These are phyloP conservation scores for Bursaphelenchus mucronatus DNA, from an alignment of 1,140 invertebrate species.

Conservation along the genomic window DNA sequence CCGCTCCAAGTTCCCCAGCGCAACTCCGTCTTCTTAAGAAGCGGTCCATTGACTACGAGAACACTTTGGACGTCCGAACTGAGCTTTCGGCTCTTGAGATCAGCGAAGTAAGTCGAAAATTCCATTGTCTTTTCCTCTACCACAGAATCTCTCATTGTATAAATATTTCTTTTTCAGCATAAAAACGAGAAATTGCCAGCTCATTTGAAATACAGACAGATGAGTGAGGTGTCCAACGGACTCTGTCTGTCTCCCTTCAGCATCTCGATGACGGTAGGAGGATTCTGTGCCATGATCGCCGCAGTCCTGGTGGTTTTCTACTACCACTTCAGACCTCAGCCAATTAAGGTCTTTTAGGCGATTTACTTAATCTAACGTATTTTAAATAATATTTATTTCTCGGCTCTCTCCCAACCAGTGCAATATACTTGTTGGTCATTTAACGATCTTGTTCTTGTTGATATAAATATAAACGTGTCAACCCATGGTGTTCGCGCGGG, in stretches of 20 bases:
- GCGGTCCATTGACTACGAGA: conserved; percentile 44
- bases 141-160: neutral
- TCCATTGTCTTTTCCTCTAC: neutral
- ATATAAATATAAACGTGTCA: too few relatives aligned
- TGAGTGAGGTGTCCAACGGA: conserved; percentile 22
- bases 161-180: conserved; percentile 5
- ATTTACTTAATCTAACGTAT: too few relatives aligned
- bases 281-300: conserved; percentile 43
- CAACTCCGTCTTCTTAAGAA: conserved; percentile 55
- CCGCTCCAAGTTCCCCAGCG: conserved; percentile 27
- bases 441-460: too few relatives aligned
- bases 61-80: conserved; percentile 54
- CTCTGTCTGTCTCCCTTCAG: conserved; percentile 54
- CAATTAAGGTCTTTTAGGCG: too few relatives aligned
- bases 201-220: conserved; percentile 30
- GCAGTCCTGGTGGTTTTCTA: conserved; percentile 45
- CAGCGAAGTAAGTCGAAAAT: conserved; percentile 16
- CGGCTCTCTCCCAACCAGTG: too few relatives aligned
- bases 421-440: too few relatives aligned
- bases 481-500: too few relatives aligned
- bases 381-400: too few relatives aligned
- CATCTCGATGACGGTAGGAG: conserved; percentile 49
- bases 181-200: conserved; percentile 35
- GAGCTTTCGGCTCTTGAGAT: conserved; percentile 57
- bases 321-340: conserved; percentile 29